Base-by-base conservation (phyloP, 2,888 invertebrate species). In the Pseudeuparius sepicola region DNA sequence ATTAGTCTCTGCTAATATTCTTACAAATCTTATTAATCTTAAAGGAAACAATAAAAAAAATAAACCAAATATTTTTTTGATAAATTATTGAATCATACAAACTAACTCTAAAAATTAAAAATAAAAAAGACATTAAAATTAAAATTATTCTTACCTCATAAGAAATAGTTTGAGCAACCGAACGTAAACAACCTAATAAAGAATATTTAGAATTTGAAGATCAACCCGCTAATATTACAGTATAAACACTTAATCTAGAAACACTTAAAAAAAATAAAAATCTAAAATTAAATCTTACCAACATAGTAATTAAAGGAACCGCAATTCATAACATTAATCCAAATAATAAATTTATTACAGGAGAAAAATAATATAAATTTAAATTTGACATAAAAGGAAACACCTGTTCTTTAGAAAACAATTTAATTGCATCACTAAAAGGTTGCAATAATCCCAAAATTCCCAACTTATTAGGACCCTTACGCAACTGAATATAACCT, bases 121-220 rank as follows among this genome's bases (percentile, higher is more conserved):
- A 54, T 55, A 75, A 53, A 57, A 70, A 64, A 39, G 66, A 69
- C 53, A 75, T 56, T 57, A 80, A 64, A 67, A 79, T 69, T 53
- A 80, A 68, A 54, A 68, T 59, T 54, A 81, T 69, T 10, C 74
- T 76, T 20, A 82, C 76, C 60, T 82, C 80, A 72, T 81, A 82
- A 53, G 79, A 81, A 73, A 82, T 75, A 38, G 75, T 77, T 61
- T 82, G 80, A 59, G 78, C 76, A 1, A 80, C 70, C 1, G 73
- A 66, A 0, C 80, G 79, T 43, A 80, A 62, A 0, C 73, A 67
- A 0, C 80, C 79, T 53, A 82, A 68, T 55, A 80, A 65, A 24
- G 78, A 61, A 74, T 81, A 82, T 64, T 72, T 74, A 34, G 77
- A 80, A 70, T 80, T 80, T 6, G 78, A 80, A 46, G 77, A 64